Conservation (phyloP, 2,888 invertebrate species). For the Cephus rjabovi region DNA sequence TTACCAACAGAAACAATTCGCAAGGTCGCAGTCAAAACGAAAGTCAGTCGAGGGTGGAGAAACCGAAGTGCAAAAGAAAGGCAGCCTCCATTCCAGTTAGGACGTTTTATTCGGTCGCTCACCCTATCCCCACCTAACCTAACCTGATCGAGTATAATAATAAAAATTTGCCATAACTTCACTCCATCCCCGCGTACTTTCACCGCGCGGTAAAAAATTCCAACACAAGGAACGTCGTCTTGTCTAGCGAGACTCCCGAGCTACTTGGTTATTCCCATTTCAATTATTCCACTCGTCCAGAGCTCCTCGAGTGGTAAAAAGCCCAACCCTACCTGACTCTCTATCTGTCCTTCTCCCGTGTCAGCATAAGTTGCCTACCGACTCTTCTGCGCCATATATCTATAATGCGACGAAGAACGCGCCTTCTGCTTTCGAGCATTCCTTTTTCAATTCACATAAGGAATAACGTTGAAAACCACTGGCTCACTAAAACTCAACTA, state of each 20-base stretch:
- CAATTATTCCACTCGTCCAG: not conserved
- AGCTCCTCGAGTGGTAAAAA: not conserved
- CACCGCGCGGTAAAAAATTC: not conserved
- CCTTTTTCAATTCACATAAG: not conserved
- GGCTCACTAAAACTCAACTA: not conserved
- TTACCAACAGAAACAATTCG: not conserved
- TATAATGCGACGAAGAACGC: not conserved
- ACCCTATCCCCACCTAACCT: constrained; percentile 18
- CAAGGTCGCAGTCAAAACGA: not conserved
- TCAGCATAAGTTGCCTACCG: not conserved
- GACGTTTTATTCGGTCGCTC: constrained; percentile 20
- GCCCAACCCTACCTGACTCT: not conserved
- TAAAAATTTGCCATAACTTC: constrained; percentile 7
- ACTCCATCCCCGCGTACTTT: not conserved
- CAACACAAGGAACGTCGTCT: not conserved
- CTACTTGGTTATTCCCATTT: not conserved
- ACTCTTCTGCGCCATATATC: not conserved
- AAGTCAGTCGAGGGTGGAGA: constrained; percentile 1
- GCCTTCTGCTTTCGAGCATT: not conserved
- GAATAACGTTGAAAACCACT: not conserved
- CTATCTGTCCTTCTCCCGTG: not conserved
- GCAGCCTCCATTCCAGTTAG: not conserved
- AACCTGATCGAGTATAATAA: constrained; percentile 10
- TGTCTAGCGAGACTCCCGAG: not conserved
- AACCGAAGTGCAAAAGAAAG: not conserved